Conservation (phyloP, 2,113 vertebrate species). For the Nannospalax galili region DNA sequence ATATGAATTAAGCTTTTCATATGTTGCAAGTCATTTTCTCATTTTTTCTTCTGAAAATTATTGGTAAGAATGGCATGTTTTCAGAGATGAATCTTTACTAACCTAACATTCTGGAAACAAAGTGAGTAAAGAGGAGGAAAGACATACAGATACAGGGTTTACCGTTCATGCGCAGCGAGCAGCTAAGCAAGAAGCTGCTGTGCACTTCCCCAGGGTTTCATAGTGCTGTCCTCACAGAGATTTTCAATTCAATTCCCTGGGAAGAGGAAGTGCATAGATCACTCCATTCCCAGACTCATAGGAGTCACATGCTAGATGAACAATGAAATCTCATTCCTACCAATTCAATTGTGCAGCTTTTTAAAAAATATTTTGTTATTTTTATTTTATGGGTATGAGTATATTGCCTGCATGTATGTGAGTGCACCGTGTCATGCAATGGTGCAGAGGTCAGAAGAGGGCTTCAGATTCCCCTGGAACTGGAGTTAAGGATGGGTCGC, state of each 20-base stretch:
- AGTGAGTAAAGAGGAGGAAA: not conserved
- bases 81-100: not conserved
- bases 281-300: not conserved
- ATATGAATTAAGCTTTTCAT: constrained; percentile 14
- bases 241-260: not conserved
- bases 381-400: too few relatives aligned
- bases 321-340: not conserved
- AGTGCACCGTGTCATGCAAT: too few relatives aligned
- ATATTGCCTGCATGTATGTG: too few relatives aligned
- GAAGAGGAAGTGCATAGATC: not conserved
- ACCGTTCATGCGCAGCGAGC: not conserved
- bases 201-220: not conserved
- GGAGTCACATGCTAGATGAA: not conserved
- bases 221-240: not conserved
- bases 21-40: not conserved
- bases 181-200: not conserved
- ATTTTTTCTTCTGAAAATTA: constrained; percentile 28
- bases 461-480: too few relatives aligned
- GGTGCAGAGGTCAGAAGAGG: too few relatives aligned
- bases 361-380: too few relatives aligned
- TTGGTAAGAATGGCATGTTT: not conserved
- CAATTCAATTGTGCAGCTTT: constrained; percentile 1
- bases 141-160: not conserved
- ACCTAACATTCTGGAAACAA: not conserved
- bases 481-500: too few relatives aligned